These are phyloP conservation scores for Tachysurus fulvidraco DNA, from an alignment of 2,113 vertebrate genomes.

Conservation along the genomic window DNA sequence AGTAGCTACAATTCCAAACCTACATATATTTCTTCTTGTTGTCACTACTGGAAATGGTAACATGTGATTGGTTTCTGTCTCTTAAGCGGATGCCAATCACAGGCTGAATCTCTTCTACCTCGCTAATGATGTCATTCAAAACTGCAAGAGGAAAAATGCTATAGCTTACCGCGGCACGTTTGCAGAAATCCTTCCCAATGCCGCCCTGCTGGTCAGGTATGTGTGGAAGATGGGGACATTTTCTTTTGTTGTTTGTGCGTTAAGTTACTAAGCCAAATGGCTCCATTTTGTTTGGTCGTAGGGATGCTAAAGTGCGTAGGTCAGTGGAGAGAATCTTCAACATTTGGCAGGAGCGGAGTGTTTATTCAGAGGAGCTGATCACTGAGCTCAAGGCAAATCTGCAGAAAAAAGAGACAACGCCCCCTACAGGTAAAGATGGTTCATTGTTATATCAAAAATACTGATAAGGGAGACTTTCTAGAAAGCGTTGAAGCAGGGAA, in stretches of 20 bases:
- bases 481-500: background rate
- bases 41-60: background rate
- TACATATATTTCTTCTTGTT: background rate
- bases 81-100: conserved; percentile 86
- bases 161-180: conserved; percentile 90
- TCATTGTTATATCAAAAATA: background rate
- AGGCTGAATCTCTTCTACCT: conserved; percentile 96
- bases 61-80: conserved; percentile 15
- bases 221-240: background rate
- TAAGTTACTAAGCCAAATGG: background rate
- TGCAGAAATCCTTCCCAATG: conserved; percentile 89
- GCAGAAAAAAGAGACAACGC: conserved; percentile 66
- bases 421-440: conserved; percentile 56
- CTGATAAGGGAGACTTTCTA: too few relatives aligned
- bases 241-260: background rate
- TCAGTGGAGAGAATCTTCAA: conserved; percentile 93
- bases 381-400: conserved; percentile 79
- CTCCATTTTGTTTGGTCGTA: conserved; percentile 58
- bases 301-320: conserved; percentile 89
- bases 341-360: conserved; percentile 95
- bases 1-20: background rate
- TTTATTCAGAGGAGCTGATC: conserved; percentile 92
- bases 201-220: conserved; percentile 88
- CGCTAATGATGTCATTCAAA: conserved; percentile 98
- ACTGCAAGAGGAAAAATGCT: conserved; percentile 96